These are phyloP conservation scores for Ernsta delagoae DNA, from an alignment of 2,888 invertebrate species.

Conservation along the genomic window DNA sequence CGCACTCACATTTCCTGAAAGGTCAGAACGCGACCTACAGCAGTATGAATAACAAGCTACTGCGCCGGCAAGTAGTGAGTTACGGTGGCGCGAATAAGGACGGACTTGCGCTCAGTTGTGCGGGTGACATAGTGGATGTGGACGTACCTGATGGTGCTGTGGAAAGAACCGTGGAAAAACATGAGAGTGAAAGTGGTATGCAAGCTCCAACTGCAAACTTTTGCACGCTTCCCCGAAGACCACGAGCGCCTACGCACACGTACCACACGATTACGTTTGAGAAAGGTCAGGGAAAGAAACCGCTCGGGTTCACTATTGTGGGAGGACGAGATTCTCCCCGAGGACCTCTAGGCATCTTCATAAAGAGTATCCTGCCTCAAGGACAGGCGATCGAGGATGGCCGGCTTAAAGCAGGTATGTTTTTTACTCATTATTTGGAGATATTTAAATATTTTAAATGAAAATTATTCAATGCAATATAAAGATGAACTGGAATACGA, in stretches of 20 bases:
- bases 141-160: conserved; percentile 67
- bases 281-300: conserved; percentile 93
- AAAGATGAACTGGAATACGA: conserved; percentile 49
- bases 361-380: conserved; percentile 92
- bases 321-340: conserved; percentile 94
- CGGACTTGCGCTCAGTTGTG: conserved; percentile 71
- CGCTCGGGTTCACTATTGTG: conserved; percentile 95
- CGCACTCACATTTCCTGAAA: conserved; percentile 86
- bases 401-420: conserved; percentile 90
- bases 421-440: neutral
- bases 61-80: conserved; percentile 84
- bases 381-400: conserved; percentile 95
- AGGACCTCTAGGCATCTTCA: conserved; percentile 93
- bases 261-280: conserved; percentile 90
- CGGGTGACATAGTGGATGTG: conserved; percentile 69
- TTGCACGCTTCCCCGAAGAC: conserved; percentile 89
- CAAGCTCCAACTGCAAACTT: conserved; percentile 85
- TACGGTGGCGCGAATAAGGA: conserved; percentile 81
- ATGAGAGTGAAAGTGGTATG: conserved; percentile 69
- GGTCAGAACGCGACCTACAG: conserved; percentile 85
- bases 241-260: conserved; percentile 87
- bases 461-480: too few relatives aligned
- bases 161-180: conserved; percentile 63
- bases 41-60: conserved; percentile 86
- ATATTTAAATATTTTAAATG: too few relatives aligned